Conservation (phyloP, 2,797 vertebrate genomes). For the Chaetophractus vellerosus region DNA sequence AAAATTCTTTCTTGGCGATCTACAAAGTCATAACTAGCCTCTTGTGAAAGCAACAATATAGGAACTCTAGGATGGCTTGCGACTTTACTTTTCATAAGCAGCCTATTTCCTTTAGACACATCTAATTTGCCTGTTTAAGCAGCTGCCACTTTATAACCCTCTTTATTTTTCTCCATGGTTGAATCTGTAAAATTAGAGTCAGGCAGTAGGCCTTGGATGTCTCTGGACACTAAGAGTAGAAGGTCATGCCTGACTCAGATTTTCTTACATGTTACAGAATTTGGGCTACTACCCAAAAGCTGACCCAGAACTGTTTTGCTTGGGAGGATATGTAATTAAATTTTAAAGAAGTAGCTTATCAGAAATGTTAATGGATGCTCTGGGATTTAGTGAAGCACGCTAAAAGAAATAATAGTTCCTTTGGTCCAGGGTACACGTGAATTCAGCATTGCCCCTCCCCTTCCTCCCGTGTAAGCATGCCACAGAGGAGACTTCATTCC, state of each 20-base stretch:
- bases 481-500: constrained; percentile 78
- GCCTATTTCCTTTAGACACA: constrained; percentile 42
- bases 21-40: background rate
- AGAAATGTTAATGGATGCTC: constrained; percentile 69
- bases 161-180: background rate
- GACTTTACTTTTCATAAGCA: constrained; percentile 20
- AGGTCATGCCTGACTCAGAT: background rate
- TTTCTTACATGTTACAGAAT: constrained; percentile 59
- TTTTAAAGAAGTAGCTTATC: constrained; percentile 69
- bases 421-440: constrained; percentile 71
- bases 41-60: background rate
- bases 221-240: background rate
- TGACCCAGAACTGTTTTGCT: constrained; percentile 61
- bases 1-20: constrained; percentile 15
- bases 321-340: constrained; percentile 63
- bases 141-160: background rate
- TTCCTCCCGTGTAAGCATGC: constrained; percentile 74
- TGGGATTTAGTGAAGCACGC: constrained; percentile 71
- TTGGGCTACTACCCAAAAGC: constrained; percentile 49
- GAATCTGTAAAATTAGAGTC: constrained; percentile 18
- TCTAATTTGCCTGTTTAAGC: background rate
- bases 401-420: constrained; percentile 83
- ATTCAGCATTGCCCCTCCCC: constrained; percentile 68
- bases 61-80: background rate
- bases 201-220: constrained; percentile 17